A percentile compares a stretch with the other conserved stretches of the same genome.
These are phyloP conservation scores for Alexandromys fortis DNA, from an alignment of 2,113 vertebrate species.

Conservation along the genomic window DNA sequence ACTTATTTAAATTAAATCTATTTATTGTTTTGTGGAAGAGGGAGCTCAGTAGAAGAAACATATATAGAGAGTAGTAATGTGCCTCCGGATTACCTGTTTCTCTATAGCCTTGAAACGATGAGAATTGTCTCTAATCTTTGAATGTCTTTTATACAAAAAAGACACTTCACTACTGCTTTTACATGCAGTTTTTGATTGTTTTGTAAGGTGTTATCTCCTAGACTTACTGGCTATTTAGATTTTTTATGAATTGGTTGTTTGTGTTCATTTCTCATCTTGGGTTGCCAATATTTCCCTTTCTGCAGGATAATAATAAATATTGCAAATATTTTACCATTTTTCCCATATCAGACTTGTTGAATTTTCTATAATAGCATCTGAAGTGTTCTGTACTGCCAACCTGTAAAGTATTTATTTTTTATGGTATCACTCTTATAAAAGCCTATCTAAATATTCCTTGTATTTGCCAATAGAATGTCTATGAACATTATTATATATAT, in stretches of 20 bases:
- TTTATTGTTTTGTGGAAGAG: background rate
- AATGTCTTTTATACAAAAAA: slow-evolving; percentile 4
- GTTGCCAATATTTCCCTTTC: slow-evolving; percentile 10
- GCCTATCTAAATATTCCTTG: background rate
- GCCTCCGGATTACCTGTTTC: background rate
- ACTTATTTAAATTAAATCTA: background rate
- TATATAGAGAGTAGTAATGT: background rate
- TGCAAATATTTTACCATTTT: slow-evolving; percentile 24
- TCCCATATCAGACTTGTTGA: background rate
- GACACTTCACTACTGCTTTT: background rate
- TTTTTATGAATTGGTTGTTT: slow-evolving; percentile 39
- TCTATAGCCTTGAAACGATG: background rate
- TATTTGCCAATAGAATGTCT: slow-evolving; percentile 28
- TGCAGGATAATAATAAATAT: background rate
- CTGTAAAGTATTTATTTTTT: background rate
- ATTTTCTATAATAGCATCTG: background rate
- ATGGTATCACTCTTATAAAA: slow-evolving; percentile 30
- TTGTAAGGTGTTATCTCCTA: background rate
- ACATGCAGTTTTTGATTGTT: background rate
- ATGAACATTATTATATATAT: slow-evolving; percentile 4
- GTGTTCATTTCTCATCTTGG: slow-evolving; percentile 23
- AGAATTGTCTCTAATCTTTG: background rate
- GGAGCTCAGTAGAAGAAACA: background rate
- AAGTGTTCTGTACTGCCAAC: background rate
- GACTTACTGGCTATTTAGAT: background rate